These are phyloP conservation scores for Eidolon dupreanum DNA, from an alignment of 2,797 vertebrate species.

Conservation along the genomic window DNA sequence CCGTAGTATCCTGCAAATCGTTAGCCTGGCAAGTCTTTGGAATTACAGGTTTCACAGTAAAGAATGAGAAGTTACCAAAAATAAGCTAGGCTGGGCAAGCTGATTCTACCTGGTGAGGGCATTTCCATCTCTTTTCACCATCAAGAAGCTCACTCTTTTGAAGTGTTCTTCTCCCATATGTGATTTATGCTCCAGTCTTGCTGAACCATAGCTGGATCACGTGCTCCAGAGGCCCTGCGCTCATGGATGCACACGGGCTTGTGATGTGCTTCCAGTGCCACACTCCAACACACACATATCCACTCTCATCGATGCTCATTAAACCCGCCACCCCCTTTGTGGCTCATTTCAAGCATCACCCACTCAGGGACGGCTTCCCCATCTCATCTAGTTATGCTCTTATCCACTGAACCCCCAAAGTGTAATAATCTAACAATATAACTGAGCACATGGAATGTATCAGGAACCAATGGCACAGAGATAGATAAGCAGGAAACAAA, in stretches of 20 bases:
- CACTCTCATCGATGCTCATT: background rate
- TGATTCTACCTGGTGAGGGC: background rate
- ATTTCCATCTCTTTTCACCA: background rate
- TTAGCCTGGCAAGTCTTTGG: background rate
- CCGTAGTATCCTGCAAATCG: background rate
- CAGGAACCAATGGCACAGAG: background rate
- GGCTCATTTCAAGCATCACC: background rate
- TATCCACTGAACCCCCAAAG: background rate
- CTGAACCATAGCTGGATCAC: background rate
- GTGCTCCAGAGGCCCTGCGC: background rate
- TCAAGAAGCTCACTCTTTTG: background rate
- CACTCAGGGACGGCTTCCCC: background rate
- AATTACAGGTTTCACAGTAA: background rate
- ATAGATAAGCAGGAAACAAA: background rate
- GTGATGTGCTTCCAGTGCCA: background rate
- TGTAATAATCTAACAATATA: background rate
- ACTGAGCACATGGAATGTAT: background rate
- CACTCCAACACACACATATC: rapidly evolving
- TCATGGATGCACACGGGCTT: background rate
- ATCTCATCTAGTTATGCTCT: background rate
- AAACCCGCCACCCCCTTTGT: background rate
- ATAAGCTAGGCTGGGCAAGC: too few relatives aligned
- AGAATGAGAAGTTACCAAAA: background rate
- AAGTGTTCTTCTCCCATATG: background rate
- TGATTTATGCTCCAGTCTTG: rapidly evolving